Base-by-base conservation (phyloP, 1,140 invertebrate species). In the Neomicropteryx cornuta region DNA sequence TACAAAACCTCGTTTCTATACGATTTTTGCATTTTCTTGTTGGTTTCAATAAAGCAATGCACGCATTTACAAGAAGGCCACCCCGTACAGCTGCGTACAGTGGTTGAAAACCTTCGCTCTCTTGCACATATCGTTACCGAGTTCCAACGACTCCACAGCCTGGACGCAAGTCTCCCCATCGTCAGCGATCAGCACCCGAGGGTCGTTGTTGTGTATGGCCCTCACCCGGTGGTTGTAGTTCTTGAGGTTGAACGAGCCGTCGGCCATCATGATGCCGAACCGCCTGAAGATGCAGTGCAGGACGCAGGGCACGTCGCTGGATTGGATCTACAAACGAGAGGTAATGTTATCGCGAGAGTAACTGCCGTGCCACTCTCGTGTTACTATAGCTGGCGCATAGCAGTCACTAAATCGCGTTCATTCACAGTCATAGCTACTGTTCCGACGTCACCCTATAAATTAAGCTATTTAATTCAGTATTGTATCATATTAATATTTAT, bases 81-180 rank as follows among this genome's bases (percentile, higher is more conserved):
- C n/a, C n/a, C n/a, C 58, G 38, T 62, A 64, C n/a, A 64, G 38
- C 38, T 64, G 61, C 14, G 61, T 64, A 40, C 61, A 64, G 18
- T 64, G 59, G 30, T 64, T 64, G 36, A 64, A 64, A 8, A 64
- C 58, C 30, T 64, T 64, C 2, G 61, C 61, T 32, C 62, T 64
- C 36, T 60, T 62, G 32, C 61, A 64, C 1, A 62, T 55, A 38
- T 64, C 61, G 20, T 62, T 56, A 21, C 61, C 59, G 17, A 62
- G 46, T 33, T 61, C 60, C 61, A 62, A 62, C 3, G 53, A 52
- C 22, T 62, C 61, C 6, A 62, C 62, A 41, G 62, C 62, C 20
- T 58, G 53, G 0, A 57, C 61, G 14, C 59, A 64, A 0, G 61
- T 64, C 18, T 64, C 61, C 0, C 56, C 61, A 2, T 62, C 61